These are phyloP conservation scores for Margaritifera margaritifera DNA, from an alignment of 2,888 invertebrate species.

Conservation along the genomic window DNA sequence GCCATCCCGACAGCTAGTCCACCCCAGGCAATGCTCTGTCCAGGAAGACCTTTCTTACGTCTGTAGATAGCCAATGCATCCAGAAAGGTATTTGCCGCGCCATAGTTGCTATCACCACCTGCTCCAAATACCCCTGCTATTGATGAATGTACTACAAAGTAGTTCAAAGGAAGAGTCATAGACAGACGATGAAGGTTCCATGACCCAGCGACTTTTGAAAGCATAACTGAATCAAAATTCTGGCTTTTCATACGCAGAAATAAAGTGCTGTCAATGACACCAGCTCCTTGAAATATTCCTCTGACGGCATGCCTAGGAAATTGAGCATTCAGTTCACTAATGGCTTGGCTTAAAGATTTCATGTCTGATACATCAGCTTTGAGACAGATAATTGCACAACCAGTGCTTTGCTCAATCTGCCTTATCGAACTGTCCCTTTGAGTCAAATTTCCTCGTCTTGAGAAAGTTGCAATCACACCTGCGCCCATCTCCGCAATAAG, in stretches of 20 bases:
- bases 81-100: conserved; percentile 56
- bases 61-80: conserved; percentile 55
- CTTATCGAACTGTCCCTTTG: conserved; percentile 28
- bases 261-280: conserved; percentile 38
- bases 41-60: conserved; percentile 35
- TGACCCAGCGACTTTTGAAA: conserved; percentile 54
- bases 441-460: conserved; percentile 24
- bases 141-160: conserved; percentile 58
- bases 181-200: conserved; percentile 52
- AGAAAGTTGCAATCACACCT: conserved; percentile 37
- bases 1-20: conserved; percentile 53
- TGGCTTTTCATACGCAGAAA: conserved; percentile 32
- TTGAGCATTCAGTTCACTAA: conserved; percentile 18
- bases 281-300: conserved; percentile 59
- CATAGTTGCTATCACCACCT: conserved; percentile 56
- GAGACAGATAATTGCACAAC: conserved; percentile 29
- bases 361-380: conserved; percentile 44
- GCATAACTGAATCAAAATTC: conserved; percentile 32
- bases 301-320: conserved; percentile 27
- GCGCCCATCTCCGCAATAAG: conserved; percentile 43
- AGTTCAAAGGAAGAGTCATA: conserved; percentile 42
- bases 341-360: conserved; percentile 18
- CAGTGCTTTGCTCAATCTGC: conserved; percentile 12
- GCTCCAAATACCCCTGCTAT: conserved; percentile 54
- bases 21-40: conserved; percentile 61